Conservation (phyloP, 2,888 invertebrate genomes). For the Eristalis tenax region DNA sequence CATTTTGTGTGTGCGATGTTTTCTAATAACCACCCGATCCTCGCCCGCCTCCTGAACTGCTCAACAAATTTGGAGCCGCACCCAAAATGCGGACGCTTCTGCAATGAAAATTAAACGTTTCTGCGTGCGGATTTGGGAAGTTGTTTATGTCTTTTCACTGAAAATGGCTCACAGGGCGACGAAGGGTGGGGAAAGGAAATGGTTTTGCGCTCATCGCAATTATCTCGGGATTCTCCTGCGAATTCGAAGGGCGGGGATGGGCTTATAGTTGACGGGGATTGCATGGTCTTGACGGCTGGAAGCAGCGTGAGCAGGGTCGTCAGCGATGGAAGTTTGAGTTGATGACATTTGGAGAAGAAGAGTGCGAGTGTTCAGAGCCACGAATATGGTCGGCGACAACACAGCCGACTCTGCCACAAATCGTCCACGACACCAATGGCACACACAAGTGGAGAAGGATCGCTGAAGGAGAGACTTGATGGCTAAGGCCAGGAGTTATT, state of each 20-base stretch:
- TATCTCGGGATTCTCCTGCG: neutral
- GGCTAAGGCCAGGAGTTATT: too few relatives aligned
- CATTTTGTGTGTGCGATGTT: neutral
- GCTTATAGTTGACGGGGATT: neutral
- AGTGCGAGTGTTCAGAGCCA: too few relatives aligned
- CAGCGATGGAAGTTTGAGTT: too few relatives aligned
- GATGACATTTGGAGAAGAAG: too few relatives aligned
- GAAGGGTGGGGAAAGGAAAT: neutral
- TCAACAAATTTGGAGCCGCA: neutral
- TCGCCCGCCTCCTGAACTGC: neutral
- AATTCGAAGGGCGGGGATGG: neutral
- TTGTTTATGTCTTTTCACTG: conserved; percentile 10
- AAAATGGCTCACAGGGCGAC: neutral
- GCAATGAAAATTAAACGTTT: neutral
- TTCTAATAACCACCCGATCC: conserved; percentile 27
- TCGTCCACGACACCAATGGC: too few relatives aligned
- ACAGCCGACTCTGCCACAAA: too few relatives aligned
- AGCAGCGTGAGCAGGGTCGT: too few relatives aligned
- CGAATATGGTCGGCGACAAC: too few relatives aligned
- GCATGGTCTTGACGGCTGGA: too few relatives aligned
- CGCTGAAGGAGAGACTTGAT: too few relatives aligned
- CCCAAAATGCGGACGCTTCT: neutral
- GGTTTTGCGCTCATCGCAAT: neutral
- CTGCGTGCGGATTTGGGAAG: neutral
- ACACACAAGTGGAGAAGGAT: too few relatives aligned